Evolutionary conservation across 2,113 vertebrate genomes (phyloP).

Genomic region (Ranitomeya imitator): DNA sequence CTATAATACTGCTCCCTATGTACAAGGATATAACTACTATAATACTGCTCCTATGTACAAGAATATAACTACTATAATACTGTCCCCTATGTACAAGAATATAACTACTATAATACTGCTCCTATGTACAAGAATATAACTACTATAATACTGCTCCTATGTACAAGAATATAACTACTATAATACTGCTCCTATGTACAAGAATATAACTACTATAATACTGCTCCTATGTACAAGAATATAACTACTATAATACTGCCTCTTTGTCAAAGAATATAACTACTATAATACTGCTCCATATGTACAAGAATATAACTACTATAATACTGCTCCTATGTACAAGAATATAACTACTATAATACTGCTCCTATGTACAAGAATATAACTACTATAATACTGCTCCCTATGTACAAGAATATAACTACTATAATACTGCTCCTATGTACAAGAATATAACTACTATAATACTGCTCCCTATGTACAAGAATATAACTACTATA

Average conservation of each 20-base stretch:
- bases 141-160: neutral
- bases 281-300: neutral
- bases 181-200: neutral
- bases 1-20: neutral
- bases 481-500: neutral
- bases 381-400: neutral
- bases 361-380: neutral
- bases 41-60: neutral
- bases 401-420: neutral
- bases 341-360: constrained; percentile 1
- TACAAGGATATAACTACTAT: neutral
- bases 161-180: neutral
- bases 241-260: neutral
- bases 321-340: neutral
- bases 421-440: neutral
- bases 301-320: neutral
- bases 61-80: constrained; percentile 1
- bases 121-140: neutral
- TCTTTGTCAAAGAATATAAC: neutral
- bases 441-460: neutral
- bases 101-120: neutral
- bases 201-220: constrained; percentile 1
- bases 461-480: neutral
- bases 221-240: neutral
- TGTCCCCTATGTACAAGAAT: neutral